phyloP scores from a whole-genome alignment of 2,113 vertebrate genomes.

The Sapajus apella region DNA sequence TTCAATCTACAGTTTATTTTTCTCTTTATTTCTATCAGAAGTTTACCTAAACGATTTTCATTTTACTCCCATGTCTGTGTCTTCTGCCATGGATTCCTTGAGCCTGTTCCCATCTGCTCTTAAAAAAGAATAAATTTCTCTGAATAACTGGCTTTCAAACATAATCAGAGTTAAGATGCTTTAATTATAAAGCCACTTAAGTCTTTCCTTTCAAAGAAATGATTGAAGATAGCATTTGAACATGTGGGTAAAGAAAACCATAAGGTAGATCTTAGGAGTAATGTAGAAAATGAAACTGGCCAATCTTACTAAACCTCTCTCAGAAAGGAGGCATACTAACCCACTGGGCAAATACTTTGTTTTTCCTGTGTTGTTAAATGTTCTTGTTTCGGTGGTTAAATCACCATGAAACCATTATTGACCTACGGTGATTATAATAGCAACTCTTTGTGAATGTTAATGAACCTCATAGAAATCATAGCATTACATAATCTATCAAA shows the following conservation, averaged over 20 bases:
- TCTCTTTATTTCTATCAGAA: neutral
- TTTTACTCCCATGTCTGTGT: neutral
- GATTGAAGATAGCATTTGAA: neutral
- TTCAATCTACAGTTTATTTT: neutral
- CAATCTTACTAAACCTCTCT: neutral
- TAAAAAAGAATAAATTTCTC: neutral
- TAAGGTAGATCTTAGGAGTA: neutral
- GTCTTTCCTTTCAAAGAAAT: neutral
- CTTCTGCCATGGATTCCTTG: neutral
- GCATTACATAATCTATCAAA: neutral
- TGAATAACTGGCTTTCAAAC: conserved; percentile 9
- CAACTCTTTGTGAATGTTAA: neutral
- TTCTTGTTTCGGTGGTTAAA: neutral
- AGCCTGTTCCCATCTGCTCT: neutral
- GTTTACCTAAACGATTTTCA: neutral
- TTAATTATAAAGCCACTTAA: neutral
- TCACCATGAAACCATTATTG: neutral
- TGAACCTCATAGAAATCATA: conserved; percentile 1
- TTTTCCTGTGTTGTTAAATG: neutral
- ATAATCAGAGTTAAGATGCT: neutral
- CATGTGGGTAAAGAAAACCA: neutral
- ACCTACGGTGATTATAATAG: neutral
- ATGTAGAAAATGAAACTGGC: neutral
- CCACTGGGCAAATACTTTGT: neutral
- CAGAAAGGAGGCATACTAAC: neutral